These are phyloP conservation scores for Formica exsecta DNA, from an alignment of 1,140 invertebrate species.

Conservation along the genomic window DNA sequence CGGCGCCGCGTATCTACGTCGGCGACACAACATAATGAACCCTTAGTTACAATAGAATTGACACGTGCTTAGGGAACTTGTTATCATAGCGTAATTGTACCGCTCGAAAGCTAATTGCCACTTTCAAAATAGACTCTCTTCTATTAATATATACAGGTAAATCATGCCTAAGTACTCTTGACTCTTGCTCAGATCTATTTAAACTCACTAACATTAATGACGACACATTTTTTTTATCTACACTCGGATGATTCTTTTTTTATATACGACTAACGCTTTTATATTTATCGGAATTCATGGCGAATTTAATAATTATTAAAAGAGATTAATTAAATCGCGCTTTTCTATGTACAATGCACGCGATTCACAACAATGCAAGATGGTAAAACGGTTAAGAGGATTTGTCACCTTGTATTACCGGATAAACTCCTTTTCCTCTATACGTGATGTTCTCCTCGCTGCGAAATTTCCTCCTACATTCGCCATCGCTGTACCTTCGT, in stretches of 20 bases:
- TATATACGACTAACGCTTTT: background rate
- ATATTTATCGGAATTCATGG: background rate
- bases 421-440: slow-evolving; percentile 61
- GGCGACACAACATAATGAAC: slow-evolving; percentile 1
- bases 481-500: background rate
- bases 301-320: background rate
- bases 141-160: background rate
- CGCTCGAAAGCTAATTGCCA: background rate
- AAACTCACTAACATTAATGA: too few relatives aligned
- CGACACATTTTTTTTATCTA: too few relatives aligned
- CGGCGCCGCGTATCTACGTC: background rate
- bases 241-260: background rate
- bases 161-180: too few relatives aligned
- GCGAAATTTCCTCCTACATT: slow-evolving; percentile 34
- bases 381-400: slow-evolving; percentile 68
- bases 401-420: slow-evolving; percentile 67
- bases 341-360: slow-evolving; percentile 27
- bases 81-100: background rate
- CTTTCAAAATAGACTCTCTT: background rate
- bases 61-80: slow-evolving; percentile 5
- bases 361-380: slow-evolving; percentile 44
- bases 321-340: background rate
- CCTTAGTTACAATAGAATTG: slow-evolving; percentile 10
- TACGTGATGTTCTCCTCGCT: slow-evolving; percentile 20
- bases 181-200: background rate